These are phyloP conservation scores for Prionailurus viverrinus DNA, from an alignment of 2,113 vertebrate species.

Conservation along the genomic window DNA sequence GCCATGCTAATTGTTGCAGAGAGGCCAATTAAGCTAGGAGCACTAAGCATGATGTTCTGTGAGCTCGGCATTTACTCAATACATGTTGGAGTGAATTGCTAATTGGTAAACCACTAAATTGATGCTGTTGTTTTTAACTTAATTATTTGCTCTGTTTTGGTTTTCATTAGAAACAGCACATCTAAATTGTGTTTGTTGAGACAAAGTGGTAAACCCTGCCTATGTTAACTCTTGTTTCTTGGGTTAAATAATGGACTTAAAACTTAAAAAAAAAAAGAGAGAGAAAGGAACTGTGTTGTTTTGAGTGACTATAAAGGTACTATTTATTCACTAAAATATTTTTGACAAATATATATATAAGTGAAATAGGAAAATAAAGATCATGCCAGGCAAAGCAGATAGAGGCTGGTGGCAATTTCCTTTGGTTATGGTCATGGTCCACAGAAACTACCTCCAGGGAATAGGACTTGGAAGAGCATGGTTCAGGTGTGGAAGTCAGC, in stretches of 20 bases:
- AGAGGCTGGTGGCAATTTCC: background rate
- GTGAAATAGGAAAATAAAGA: constrained; percentile 1
- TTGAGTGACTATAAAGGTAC: background rate
- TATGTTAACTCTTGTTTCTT: constrained; percentile 67
- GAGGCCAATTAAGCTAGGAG: constrained; percentile 51
- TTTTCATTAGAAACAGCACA: constrained; percentile 81
- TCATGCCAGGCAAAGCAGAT: background rate
- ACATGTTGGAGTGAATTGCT: constrained; percentile 79
- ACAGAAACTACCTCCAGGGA: background rate
- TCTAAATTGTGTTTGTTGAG: constrained; percentile 76
- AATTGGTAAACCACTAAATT: constrained; percentile 84
- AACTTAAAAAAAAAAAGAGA: background rate
- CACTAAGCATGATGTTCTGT: constrained; percentile 63
- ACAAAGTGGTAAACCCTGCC: constrained; percentile 74
- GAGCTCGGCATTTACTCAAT: constrained; percentile 70
- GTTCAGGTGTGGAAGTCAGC: background rate
- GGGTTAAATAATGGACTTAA: constrained; percentile 57
- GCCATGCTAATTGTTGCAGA: background rate
- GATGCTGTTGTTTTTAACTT: constrained; percentile 82
- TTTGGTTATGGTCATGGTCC: background rate
- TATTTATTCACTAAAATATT: constrained; percentile 22
- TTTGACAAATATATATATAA: constrained; percentile 11
- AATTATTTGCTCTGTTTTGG: constrained; percentile 81
- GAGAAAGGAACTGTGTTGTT: background rate
- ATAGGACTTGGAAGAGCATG: background rate